A percentile compares a stretch with the other conserved stretches of the same genome.
phyloP scores from a whole-genome alignment of 2,797 vertebrate species.

The Erithacus rubecula region DNA sequence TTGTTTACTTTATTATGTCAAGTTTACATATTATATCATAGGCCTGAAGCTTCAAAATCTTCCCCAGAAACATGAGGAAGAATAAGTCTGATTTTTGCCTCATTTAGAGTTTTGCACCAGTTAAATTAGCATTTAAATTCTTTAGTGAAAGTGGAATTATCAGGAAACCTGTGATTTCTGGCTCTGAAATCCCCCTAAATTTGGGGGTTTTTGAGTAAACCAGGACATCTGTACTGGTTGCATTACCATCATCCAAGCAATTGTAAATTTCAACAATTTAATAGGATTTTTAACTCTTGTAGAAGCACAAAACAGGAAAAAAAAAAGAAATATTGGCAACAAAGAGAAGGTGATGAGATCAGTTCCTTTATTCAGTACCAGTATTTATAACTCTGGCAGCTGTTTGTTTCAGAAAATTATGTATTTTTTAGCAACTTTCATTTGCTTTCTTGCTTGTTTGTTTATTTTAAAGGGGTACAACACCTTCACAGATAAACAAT shows the following conservation, averaged over 20 bases:
- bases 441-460: neutral
- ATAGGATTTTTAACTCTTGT: neutral
- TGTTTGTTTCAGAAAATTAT: neutral
- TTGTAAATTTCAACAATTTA: neutral
- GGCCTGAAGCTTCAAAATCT: neutral
- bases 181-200: neutral
- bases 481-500: neutral
- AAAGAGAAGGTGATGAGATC: neutral
- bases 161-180: neutral
- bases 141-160: neutral
- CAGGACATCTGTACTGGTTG: neutral
- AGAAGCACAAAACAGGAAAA: neutral
- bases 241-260: neutral
- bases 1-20: neutral
- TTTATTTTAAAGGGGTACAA: neutral
- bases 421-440: neutral
- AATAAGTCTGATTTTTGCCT: neutral
- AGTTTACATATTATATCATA: too few relatives aligned
- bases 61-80: neutral
- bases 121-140: neutral
- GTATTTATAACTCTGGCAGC: neutral
- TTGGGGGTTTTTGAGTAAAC: accelerated
- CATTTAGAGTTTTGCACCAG: neutral
- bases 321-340: neutral
- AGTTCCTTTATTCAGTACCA: neutral